Percentiles rank a stretch among this genome's conserved stretches.
Evolutionary conservation across 2,888 invertebrate genomes (phyloP).

Genomic region (Leptinotarsa haldemani): DNA sequence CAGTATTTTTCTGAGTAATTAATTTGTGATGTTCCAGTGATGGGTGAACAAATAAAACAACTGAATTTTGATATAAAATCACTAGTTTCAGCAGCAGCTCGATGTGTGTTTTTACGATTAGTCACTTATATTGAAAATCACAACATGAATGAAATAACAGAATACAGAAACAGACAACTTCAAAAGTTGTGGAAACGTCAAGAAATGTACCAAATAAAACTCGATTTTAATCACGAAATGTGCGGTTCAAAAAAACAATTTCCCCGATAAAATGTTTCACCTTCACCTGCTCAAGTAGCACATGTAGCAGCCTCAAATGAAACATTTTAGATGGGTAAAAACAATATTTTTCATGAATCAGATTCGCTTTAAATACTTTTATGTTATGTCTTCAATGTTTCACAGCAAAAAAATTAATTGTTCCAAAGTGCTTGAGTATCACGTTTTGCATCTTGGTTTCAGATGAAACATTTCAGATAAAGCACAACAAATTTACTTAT

Average conservation of each 20-base stretch:
- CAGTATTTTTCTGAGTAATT: too few relatives aligned
- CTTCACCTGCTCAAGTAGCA: background rate
- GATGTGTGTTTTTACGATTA: constrained; percentile 10
- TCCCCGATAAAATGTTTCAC: constrained; percentile 9
- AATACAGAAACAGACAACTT: constrained; percentile 14
- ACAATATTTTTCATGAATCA: too few relatives aligned
- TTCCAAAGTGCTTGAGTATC: background rate
- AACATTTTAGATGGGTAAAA: background rate
- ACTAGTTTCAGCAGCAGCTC: background rate
- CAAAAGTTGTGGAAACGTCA: background rate
- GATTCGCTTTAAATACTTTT: too few relatives aligned
- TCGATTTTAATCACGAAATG: constrained; percentile 6
- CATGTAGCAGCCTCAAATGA: background rate
- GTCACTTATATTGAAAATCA: constrained; percentile 11
- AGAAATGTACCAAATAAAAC: constrained; percentile 2
- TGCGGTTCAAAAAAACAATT: constrained; percentile 5
- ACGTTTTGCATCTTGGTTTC: background rate
- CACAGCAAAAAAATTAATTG: background rate
- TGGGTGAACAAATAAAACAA: too few relatives aligned
- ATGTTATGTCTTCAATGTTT: background rate
- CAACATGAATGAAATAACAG: constrained; percentile 7
- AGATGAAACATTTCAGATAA: constrained; percentile 18
- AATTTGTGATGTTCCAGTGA: too few relatives aligned
- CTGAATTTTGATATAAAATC: background rate
- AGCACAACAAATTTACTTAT: constrained; percentile 8